Conservation (phyloP, 2,797 vertebrate species). For the Avahi laniger region DNA sequence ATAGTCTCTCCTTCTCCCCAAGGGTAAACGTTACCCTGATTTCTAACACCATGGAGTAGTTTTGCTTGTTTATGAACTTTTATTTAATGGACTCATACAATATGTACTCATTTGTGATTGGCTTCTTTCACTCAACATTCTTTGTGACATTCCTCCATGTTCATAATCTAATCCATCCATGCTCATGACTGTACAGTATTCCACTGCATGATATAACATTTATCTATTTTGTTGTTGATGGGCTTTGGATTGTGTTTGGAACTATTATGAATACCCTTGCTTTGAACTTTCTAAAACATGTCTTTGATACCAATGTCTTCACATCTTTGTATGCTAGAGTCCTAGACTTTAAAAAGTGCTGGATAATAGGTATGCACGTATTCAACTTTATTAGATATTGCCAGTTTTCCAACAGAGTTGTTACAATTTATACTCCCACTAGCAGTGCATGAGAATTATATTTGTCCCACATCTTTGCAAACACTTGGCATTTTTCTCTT, state of each 20-base stretch:
- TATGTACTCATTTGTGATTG: neutral
- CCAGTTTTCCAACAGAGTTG: neutral
- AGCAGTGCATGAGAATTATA: neutral
- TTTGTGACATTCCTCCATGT: neutral
- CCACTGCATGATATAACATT: neutral
- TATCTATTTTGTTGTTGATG: neutral
- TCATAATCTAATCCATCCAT: neutral
- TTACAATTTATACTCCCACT: neutral
- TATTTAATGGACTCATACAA: neutral
- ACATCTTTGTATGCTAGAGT: neutral
- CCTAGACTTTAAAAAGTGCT: neutral
- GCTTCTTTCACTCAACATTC: neutral
- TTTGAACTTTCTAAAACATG: neutral
- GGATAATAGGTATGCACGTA: neutral
- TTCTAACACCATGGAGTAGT: neutral
- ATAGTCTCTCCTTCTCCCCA: neutral
- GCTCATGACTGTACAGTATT: neutral
- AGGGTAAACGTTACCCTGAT: neutral
- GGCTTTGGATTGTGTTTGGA: neutral
- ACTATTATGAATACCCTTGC: neutral
- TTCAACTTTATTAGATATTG: neutral
- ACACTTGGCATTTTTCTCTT: neutral
- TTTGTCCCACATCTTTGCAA: neutral
- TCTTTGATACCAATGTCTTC: neutral
- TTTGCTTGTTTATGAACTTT: neutral